Base-by-base conservation (phyloP, 2,113 vertebrate genomes). In the Neolamprologus brichardi region DNA sequence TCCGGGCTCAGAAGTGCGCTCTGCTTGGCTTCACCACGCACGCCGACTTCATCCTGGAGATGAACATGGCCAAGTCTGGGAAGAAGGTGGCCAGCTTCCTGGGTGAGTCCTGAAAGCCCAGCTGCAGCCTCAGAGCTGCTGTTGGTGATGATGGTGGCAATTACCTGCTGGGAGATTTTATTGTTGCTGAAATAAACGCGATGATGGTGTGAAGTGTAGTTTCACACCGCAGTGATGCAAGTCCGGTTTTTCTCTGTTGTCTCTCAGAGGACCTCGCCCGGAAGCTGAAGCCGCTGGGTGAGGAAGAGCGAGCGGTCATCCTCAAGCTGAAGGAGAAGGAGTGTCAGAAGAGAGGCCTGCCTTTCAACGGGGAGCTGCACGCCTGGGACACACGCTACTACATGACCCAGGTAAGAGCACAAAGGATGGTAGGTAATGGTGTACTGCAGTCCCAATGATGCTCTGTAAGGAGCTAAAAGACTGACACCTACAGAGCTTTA, bases 321-420 rank as follows among this genome's bases (percentile, higher is more conserved):
- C 93, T 98, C 87, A 96, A 97, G 11, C 96, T 99, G 94, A 99
- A 99, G 94, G 95, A 96, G 92, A 96, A 97, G 4, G 99, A 99
- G 91, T 98, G 98, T 3, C 80, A 96, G 91, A 96, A 96, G 88
- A 96, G 97, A 2, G 93, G 87, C 2, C 93, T 98, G 85, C 90
- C 94, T 1, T 99, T 98, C 12, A 96, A 95, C 0, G 95, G 96
- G 5, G 85, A 95, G 83, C 96, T 99, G 93, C 94, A 98, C 0
- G 98, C 98, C 70, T 99, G 98, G 98, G 99, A 99, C 96, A 98
- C 98, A 15, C 97, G 98, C 56, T 99, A 98, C 94, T 99, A 97
- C 96, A 99, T 99, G 98, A 99, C 98, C 83, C 99, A 98, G 96
- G 98, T 99, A 91, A 96, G 97, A 62, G 58, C 2, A 6, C 6